These are phyloP conservation scores for Odontomachus brunneus DNA, from an alignment of 1,140 invertebrate species.

Conservation along the genomic window DNA sequence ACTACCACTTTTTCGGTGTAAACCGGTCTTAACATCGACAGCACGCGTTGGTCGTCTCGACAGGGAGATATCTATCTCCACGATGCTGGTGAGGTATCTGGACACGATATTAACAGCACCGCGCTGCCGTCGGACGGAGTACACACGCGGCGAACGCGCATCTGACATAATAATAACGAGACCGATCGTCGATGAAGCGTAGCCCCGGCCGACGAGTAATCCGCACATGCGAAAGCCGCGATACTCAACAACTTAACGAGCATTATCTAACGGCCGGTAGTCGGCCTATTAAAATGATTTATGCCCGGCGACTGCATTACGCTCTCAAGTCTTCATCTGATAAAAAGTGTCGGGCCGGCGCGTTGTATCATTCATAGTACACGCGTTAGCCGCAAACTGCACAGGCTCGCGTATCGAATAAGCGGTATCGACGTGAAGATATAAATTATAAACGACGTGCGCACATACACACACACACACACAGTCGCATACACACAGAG, in stretches of 20 bases:
- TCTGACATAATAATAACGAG: constrained; percentile 46
- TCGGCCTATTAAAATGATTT: constrained; percentile 62
- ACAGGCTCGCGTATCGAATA: constrained; percentile 36
- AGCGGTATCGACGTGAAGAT: constrained; percentile 50
- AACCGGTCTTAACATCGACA: too few species aligned
- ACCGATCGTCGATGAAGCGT: constrained; percentile 37
- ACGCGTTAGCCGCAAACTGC: constrained; percentile 8
- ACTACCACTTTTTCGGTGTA: too few species aligned
- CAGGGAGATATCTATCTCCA: too few species aligned
- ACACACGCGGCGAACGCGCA: background rate
- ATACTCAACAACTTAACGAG: constrained; percentile 44
- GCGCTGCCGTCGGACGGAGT: constrained; percentile 3
- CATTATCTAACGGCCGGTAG: constrained; percentile 56
- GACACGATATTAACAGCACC: constrained; percentile 15
- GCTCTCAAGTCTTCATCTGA: constrained; percentile 52
- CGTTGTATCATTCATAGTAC: constrained; percentile 47
- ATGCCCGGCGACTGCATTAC: constrained; percentile 51
- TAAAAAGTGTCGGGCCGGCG: constrained; percentile 43
- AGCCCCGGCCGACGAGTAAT: constrained; percentile 12
- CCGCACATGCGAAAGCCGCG: constrained; percentile 41
- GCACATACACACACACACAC: background rate
- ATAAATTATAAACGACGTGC: constrained; percentile 48
- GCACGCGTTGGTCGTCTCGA: too few species aligned
- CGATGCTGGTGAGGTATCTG: constrained; percentile 1
- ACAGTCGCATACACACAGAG: background rate